Base-by-base conservation (phyloP, 2,888 invertebrate genomes). In the Stramonita haemastoma region DNA sequence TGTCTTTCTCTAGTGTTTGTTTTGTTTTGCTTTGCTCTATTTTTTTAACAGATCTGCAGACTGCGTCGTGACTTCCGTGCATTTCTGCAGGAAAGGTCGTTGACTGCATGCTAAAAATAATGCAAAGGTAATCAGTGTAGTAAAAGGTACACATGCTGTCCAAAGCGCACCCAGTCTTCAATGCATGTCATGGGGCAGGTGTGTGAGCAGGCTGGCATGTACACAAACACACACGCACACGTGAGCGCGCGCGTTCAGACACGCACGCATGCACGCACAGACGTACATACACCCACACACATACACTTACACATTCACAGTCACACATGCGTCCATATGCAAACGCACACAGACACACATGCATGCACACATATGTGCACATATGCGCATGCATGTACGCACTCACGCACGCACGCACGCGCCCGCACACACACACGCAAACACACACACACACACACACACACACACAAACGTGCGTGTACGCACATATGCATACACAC, bases 381-480 rank as follows among this genome's bases (percentile, higher is more conserved):
- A 26, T n/a, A n/a, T 26, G n/a, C n/a, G 26, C 73, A n/a, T 26
- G 11, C 73, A 73, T 26, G 26, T n/a, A 73, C 73, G 26, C 73
- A n/a, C 73, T 0, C 73, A 73, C 73, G 11, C n/a, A 11, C n/a
- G 26, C 73, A n/a, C 73, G 11, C n/a, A n/a, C 73, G 26, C n/a
- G n/a, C 73, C 2, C 73, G 22, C 13, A 73, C 73, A 26, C 73
- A n/a, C 73, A 73, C 73, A 73, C 73, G 11, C 73, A n/a, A 4
- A 73, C 73, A 73, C 73, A n/a, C n/a, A 5, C 22, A 81, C 26
- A 22, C 85, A 85, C 46, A n/a, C 85, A 57, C 85, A 56, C 57
- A 29, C 85, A 85, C 85, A 57, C 85, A 85, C 85, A 85, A 57
- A 56, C 85, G n/a, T n/a, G n/a, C 84, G 19, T 34, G 17, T 34